These are phyloP conservation scores for Aphodius granarius DNA, from an alignment of 2,888 invertebrate genomes.

Conservation along the genomic window DNA sequence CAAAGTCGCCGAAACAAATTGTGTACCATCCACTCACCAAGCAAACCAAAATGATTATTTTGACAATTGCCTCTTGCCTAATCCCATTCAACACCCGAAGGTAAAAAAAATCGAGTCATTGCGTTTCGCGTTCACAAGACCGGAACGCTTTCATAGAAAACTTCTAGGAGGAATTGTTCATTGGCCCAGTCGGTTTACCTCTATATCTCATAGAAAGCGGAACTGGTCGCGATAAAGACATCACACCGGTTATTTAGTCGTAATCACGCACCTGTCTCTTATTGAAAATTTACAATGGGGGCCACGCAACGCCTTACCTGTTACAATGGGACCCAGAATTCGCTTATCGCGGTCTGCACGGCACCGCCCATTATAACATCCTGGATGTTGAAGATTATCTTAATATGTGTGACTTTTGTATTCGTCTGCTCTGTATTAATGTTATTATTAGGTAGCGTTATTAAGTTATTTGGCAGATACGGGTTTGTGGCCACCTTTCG, in stretches of 20 bases:
- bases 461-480: background rate
- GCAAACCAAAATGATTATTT: background rate
- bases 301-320: conserved; percentile 19
- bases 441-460: background rate
- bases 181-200: background rate
- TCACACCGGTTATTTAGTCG: conserved; percentile 24
- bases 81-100: background rate
- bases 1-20: background rate
- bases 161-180: background rate
- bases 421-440: background rate
- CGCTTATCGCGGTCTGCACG: background rate
- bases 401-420: background rate
- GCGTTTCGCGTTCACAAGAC: background rate
- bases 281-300: conserved; percentile 30
- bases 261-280: conserved; percentile 34
- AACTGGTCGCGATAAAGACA: conserved; percentile 23
- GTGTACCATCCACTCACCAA: background rate
- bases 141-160: background rate
- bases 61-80: background rate
- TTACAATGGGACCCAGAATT: background rate
- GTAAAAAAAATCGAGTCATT: background rate
- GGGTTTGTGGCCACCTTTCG: background rate
- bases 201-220: conserved; percentile 14
- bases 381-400: background rate
- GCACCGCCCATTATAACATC: background rate